Conservation (phyloP, 2,888 invertebrate species). For the Schizotus pectinicornis region DNA sequence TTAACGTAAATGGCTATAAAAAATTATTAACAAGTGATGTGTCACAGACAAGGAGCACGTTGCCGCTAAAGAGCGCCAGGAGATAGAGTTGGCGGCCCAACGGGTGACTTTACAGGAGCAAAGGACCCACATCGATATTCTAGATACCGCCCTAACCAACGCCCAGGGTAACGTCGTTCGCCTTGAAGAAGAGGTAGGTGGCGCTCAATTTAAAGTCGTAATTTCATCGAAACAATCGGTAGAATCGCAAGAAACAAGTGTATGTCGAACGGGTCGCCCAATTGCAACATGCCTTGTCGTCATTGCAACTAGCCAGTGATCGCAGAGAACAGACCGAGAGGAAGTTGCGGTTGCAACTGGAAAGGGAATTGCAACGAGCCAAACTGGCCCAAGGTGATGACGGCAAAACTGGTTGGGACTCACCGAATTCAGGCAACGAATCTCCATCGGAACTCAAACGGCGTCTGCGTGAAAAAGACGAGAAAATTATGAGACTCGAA, state of each 20-base stretch:
- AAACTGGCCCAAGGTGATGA: conserved; percentile 49
- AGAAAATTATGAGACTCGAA: conserved; percentile 75
- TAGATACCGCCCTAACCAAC: conserved; percentile 89
- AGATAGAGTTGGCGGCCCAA: conserved; percentile 89
- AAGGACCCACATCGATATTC: conserved; percentile 88
- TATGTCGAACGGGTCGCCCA: conserved; percentile 86
- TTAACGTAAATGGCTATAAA: no score
- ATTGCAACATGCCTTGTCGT: conserved; percentile 79
- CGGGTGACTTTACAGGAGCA: conserved; percentile 90
- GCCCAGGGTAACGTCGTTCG: conserved; percentile 88
- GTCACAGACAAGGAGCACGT: conserved; percentile 84
- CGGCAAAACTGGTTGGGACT: conserved; percentile 52
- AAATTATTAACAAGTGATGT: not conserved
- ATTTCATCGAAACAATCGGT: conserved; percentile 28
- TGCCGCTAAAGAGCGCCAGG: conserved; percentile 88
- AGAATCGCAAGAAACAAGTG: conserved; percentile 84
- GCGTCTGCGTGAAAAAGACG: conserved; percentile 71
- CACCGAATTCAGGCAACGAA: conserved; percentile 60
- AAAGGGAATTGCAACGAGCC: conserved; percentile 77
- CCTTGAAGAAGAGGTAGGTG: conserved; percentile 82
- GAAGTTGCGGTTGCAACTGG: conserved; percentile 82
- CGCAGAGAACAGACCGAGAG: conserved; percentile 85
- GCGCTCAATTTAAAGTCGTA: conserved; percentile 3
- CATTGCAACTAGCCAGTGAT: conserved; percentile 83
- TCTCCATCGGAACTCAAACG: conserved; percentile 68